phyloP scores from a whole-genome alignment of 1,140 invertebrate genomes.

The Bombus fervidus region DNA sequence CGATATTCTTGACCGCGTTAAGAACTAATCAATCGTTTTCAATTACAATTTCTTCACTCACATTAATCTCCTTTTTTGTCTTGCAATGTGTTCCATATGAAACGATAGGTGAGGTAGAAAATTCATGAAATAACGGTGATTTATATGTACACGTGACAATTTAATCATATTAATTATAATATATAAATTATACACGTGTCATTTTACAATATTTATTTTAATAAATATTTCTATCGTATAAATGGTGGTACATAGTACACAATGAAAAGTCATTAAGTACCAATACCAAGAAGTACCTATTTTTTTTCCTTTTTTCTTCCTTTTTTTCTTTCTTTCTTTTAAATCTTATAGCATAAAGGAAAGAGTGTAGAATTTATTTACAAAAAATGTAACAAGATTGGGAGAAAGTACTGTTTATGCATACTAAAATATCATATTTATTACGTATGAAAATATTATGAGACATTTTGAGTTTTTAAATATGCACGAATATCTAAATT shows the following conservation, averaged over 20 bases:
- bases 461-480: conserved; percentile 36
- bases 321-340: not conserved
- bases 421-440: conserved; percentile 52
- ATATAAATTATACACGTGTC: conserved; percentile 56
- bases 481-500: conserved; percentile 10
- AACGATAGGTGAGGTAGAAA: not conserved
- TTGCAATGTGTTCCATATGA: no score
- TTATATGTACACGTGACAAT: conserved; percentile 41
- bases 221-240: conserved; percentile 64
- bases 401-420: conserved; percentile 27
- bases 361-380: conserved; percentile 34
- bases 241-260: conserved; percentile 54
- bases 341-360: conserved; percentile 22
- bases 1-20: not conserved
- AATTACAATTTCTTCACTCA: not conserved
- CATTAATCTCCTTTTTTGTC: not conserved
- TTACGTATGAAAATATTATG: conserved; percentile 43
- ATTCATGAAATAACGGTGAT: conserved; percentile 25
- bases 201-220: conserved; percentile 64
- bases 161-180: conserved; percentile 55
- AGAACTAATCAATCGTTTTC: not conserved
- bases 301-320: conserved; percentile 4
- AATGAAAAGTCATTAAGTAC: conserved; percentile 57
- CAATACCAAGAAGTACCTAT: conserved; percentile 55
- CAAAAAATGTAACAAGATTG: conserved; percentile 44